These are phyloP conservation scores for Lutjanus campechanus DNA, from an alignment of 2,797 vertebrate genomes.

Conservation along the genomic window DNA sequence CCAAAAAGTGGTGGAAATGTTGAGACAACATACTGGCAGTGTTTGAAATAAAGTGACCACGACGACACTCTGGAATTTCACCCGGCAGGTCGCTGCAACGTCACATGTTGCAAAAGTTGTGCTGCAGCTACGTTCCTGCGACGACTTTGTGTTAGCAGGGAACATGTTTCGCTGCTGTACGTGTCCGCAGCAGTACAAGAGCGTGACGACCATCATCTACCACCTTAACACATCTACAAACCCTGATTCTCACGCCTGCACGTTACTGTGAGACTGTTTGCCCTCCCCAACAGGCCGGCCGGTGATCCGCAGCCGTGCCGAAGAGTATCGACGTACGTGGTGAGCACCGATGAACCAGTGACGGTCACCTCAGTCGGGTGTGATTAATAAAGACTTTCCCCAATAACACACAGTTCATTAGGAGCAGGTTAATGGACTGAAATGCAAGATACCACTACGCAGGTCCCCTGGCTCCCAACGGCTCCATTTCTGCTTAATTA, in stretches of 20 bases:
- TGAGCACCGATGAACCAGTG: constrained; percentile 41
- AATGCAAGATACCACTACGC: constrained; percentile 46
- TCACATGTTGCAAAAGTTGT: too few relatives aligned
- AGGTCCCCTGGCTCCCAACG: constrained; percentile 49
- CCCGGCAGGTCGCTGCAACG: too few relatives aligned
- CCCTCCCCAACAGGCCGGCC: constrained; percentile 24
- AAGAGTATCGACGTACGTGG: constrained; percentile 41
- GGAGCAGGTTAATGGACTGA: constrained; percentile 72
- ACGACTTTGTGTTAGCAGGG: too few relatives aligned
- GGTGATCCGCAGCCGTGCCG: constrained; percentile 29
- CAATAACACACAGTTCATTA: constrained; percentile 73
- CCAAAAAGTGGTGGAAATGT: too few relatives aligned
- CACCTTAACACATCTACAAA: neutral
- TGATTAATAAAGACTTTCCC: constrained; percentile 70
- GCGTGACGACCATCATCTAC: too few relatives aligned
- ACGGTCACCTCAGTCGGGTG: constrained; percentile 55
- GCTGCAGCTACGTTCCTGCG: too few relatives aligned
- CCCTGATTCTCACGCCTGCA: constrained; percentile 6
- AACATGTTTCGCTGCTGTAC: too few relatives aligned
- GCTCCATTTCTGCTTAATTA: constrained; percentile 70
- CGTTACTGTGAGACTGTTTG: constrained; percentile 21
- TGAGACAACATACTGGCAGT: too few relatives aligned
- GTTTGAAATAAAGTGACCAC: too few relatives aligned
- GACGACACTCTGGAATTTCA: too few relatives aligned
- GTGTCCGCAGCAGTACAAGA: too few relatives aligned